Percentiles rank a stretch among this genome's conserved stretches.
These are phyloP conservation scores for Hirtodrosophila duncani DNA, from an alignment of 2,888 invertebrate genomes.

Conservation along the genomic window DNA sequence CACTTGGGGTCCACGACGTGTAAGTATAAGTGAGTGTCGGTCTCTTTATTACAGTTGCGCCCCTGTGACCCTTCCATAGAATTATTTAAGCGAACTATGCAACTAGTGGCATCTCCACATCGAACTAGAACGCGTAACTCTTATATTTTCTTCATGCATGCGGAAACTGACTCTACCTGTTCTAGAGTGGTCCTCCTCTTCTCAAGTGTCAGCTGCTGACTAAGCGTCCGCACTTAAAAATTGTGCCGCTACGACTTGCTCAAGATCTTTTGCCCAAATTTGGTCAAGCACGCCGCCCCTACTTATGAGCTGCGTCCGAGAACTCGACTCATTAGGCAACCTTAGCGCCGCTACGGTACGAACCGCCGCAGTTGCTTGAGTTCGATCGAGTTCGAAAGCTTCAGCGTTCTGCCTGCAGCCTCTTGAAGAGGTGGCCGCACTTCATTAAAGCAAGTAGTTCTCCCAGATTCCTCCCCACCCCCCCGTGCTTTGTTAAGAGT, in stretches of 20 bases:
- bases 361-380: constrained; percentile 1
- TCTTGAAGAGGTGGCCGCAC: constrained; percentile 31
- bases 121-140: too few species aligned
- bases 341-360: constrained; percentile 56
- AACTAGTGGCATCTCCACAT: too few species aligned
- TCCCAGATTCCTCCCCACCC: constrained; percentile 9
- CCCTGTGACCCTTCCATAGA: not conserved
- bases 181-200: too few species aligned
- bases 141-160: too few species aligned
- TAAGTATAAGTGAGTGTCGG: constrained; percentile 76
- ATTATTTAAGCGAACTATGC: constrained; percentile 10
- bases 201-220: too few species aligned
- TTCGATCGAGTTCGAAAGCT: constrained; percentile 32
- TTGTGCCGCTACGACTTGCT: constrained; percentile 34
- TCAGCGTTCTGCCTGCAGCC: constrained; percentile 42
- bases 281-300: constrained; percentile 67
- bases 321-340: constrained; percentile 48
- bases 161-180: too few species aligned
- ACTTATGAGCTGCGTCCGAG: constrained; percentile 35
- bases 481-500: constrained; percentile 6
- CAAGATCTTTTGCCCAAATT: constrained; percentile 50
- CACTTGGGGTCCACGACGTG: constrained; percentile 77
- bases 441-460: constrained; percentile 27
- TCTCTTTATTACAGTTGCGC: not conserved
- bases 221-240: too few species aligned